Evolutionary conservation across 2,113 vertebrate species (phyloP), one percentile per base, ranked within the genome.

Genomic region (Nanger granti): DNA sequence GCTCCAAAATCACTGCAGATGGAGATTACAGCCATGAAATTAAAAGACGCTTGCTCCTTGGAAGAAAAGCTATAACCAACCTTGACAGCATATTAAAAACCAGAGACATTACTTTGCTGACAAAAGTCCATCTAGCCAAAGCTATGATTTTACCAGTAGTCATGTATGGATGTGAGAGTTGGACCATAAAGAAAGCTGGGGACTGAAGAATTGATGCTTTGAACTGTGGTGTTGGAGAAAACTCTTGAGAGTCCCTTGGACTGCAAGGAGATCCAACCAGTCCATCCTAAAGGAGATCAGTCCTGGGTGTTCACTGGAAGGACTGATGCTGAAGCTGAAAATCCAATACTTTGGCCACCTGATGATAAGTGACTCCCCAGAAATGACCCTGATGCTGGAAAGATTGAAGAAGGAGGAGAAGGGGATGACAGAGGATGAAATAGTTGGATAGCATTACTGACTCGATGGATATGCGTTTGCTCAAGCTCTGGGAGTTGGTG

Each of bases 301-400:
- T 10, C 57, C 57, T 59, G 57, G 8, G 22, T 59, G 8, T 59
- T 59, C 57, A 59, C 24, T 59, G 15, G 34, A 69, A 69, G 17
- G 66, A 69, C 17, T 69, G 34, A 69, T 20, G 34, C 2, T 69
- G 34, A 69, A 69, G 66, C 66, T 10, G 66, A 69, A 69, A 18
- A 2, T 69, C 66, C 66, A 37, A 3, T 69, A 37, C 66, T 69
- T 37, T 37, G 18, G 66, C 34, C 34, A 69, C 34, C 34, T 69
- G 34, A 69, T n/a, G 8, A 0, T 4, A 69, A 10, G 18, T 69
- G 34, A 5, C 4, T 69, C 34, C 10, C 9, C 37, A 2, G 4
- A 37, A 69, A 69, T 10, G 34, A 69, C 66, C 8, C 34, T 69
- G 66, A n/a, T n/a, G 66, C 4, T 69, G 17, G 34, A 69, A 69